Evolutionary conservation across 1,140 invertebrate species (phyloP), one percentile per base, ranked within the genome.

Genomic region (Drosophila seguyi): DNA sequence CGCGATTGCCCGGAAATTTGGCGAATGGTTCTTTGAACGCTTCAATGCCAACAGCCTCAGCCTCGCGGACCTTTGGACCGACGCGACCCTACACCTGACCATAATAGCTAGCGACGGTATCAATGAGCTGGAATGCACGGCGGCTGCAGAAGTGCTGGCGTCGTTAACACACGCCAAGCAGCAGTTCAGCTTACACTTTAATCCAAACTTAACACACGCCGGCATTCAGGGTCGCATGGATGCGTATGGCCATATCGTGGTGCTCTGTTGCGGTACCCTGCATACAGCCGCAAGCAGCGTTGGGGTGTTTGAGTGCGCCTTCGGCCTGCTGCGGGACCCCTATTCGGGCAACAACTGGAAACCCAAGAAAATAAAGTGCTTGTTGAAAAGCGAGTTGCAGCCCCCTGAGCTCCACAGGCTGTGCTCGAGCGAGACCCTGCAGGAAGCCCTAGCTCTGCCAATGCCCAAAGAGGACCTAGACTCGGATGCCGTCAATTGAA

Each of bases 291-390:
- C 92, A 13, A 61, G 72, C 27, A 95, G 95, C 36, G 90, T 95
- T 7, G 95, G 95, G 6, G 84, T 95, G n/a, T 96, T 95, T 87
- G 94, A 95, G 74, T 95, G 95, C 78, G 77, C 93, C 18, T 96
- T 96, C 92, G 94, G 94, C 7, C 77, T 96, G 16, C 87, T 95
- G 6, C 93, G 94, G 57, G 95, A 95, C 92, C 95, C 95, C 1
- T 92, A 88, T 60, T 79, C 80, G 22, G 90, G 93, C 5, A 95
- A 95, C 80, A 95, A 94, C 75, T 96, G 94, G 94, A 95, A 95
- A 90, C 94, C 95, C 39, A 95, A 95, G 77, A 93, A 91, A 41
- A 79, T 93, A 11, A 84, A 93, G 77, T 75, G 93, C 5, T 73
- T 92, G 27, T 81, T 94, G 39, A 78, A 91, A 36, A 93, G 92